Evolutionary conservation across 1,140 invertebrate species (phyloP).

Genomic region (Bombus waltoni): DNA sequence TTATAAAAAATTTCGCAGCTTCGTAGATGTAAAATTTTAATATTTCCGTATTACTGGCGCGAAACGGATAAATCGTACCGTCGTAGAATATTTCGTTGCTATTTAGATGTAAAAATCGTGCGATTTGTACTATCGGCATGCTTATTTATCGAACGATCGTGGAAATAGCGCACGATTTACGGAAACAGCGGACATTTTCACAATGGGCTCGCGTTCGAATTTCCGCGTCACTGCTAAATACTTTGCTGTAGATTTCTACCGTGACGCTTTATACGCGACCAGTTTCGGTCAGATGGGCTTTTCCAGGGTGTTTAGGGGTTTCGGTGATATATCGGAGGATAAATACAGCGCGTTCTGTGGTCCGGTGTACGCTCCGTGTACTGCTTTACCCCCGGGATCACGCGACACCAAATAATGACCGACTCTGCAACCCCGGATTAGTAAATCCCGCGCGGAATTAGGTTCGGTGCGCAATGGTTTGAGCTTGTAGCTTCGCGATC

Average conservation of each 20-base stretch:
- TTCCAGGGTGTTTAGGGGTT: constrained; percentile 63
- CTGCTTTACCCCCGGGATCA: constrained; percentile 67
- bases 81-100: too few species aligned
- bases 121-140: background rate
- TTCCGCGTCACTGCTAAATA: constrained; percentile 54
- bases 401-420: constrained; percentile 72
- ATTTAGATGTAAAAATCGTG: too few species aligned
- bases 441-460: constrained; percentile 70
- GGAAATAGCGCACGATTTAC: constrained; percentile 30
- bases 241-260: constrained; percentile 38
- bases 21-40: too few species aligned
- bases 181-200: background rate
- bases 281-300: constrained; percentile 62
- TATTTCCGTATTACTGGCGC: too few species aligned
- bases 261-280: constrained; percentile 46
- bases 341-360: constrained; percentile 63
- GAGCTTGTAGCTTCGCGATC: constrained; percentile 56
- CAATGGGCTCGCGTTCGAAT: constrained; percentile 21
- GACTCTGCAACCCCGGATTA: constrained; percentile 72
- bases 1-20: too few species aligned
- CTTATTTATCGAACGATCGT: constrained; percentile 1
- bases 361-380: constrained; percentile 46
- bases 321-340: constrained; percentile 70
- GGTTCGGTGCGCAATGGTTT: constrained; percentile 57
- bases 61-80: too few species aligned